These are phyloP conservation scores for Saxidomus purpurata DNA, from an alignment of 1,140 invertebrate genomes.

Conservation along the genomic window DNA sequence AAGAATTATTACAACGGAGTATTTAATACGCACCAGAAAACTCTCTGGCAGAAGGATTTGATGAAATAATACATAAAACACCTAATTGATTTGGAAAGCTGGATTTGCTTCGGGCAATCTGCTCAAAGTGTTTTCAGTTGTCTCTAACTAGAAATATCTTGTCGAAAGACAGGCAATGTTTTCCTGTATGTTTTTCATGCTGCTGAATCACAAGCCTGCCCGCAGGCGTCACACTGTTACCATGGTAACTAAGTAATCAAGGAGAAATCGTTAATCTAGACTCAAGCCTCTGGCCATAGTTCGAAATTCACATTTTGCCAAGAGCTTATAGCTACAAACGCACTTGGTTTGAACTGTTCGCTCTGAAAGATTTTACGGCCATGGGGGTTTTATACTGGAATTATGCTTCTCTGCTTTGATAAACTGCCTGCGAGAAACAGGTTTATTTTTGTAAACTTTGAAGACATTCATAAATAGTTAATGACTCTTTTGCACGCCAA, in stretches of 20 bases:
- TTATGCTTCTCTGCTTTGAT: no score
- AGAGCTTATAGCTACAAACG: slow-evolving; percentile 8
- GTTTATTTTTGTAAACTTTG: no score
- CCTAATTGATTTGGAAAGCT: slow-evolving; percentile 54
- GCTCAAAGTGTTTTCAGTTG: slow-evolving; percentile 27
- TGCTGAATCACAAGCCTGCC: slow-evolving; percentile 50
- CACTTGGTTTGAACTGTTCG: not conserved
- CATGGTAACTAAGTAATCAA: slow-evolving; percentile 61
- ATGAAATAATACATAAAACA: not conserved
- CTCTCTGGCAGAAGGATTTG: not conserved
- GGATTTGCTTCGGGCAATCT: not conserved
- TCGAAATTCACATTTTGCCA: slow-evolving; percentile 52
- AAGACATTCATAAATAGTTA: no score
- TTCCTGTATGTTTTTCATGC: slow-evolving; percentile 30
- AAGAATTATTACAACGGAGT: no score
- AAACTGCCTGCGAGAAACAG: no score
- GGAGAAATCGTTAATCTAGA: slow-evolving; percentile 67
- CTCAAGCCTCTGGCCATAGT: slow-evolving; percentile 42
- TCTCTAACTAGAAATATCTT: slow-evolving; percentile 27
- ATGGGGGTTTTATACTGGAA: no score
- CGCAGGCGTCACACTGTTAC: slow-evolving; percentile 40
- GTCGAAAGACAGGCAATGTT: slow-evolving; percentile 33
- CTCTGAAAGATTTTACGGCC: not conserved
- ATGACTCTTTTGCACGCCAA: no score
- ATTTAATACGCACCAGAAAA: no score